Conservation (phyloP, 2,797 vertebrate species). For the Petrocephalus schoutedeni region DNA sequence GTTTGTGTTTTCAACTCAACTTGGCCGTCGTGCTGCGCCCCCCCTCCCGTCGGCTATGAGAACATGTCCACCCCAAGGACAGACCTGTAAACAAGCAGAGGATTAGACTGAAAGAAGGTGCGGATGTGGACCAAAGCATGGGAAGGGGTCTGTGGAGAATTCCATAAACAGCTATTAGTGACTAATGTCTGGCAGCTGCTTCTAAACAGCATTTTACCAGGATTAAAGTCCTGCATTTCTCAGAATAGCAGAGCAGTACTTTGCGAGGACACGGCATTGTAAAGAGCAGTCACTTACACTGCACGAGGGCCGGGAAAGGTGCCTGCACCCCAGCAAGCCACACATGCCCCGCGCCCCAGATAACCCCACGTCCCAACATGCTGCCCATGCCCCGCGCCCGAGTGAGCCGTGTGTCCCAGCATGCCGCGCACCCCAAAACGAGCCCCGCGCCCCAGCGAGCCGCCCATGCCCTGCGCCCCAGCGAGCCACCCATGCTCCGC, state of each 20-base stretch:
- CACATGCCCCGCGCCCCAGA: too few species aligned
- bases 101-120: not conserved
- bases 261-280: not conserved
- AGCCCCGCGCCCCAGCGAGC: too few species aligned
- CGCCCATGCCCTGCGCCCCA: too few species aligned
- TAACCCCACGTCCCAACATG: too few species aligned
- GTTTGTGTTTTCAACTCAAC: conserved; percentile 27
- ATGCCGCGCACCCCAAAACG: too few species aligned
- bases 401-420: too few species aligned
- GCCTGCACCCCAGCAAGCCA: too few species aligned
- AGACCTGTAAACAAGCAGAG: not conserved
- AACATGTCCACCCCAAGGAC: not conserved
- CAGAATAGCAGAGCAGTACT: not conserved
- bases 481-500: too few species aligned
- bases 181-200: not conserved
- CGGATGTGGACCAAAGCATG: not conserved
- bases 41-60: conserved; percentile 1
- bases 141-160: not conserved
- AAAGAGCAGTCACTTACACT: not conserved
- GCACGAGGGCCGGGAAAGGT: not conserved
- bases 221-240: conserved; percentile 1
- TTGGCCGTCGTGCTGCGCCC: not conserved
- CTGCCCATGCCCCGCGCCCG: too few species aligned
- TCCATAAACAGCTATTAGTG: conserved; percentile 9
- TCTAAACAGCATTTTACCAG: not conserved